Evolutionary conservation across 2,888 invertebrate genomes (phyloP), one percentile per base, ranked within the genome.

Genomic region (Lasioglossum zephyrum): DNA sequence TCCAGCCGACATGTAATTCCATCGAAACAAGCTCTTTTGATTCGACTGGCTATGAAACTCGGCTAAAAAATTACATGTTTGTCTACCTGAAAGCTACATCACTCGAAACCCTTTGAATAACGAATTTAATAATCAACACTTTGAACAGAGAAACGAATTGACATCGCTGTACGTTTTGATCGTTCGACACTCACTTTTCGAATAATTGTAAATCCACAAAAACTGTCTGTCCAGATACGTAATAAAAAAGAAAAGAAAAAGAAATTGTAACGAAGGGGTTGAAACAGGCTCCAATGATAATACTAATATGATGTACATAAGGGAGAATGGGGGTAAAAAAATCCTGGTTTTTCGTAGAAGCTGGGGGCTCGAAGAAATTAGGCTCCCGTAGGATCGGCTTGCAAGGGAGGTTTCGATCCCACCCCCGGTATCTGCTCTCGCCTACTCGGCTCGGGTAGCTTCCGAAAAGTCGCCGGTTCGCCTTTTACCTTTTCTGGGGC

Each of bases 331-430:
- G 49, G 49, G 22, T 22, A 49, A 49, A 53, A 9, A 53, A 9
- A 18, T 16, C 18, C 6, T 31, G 26, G 66, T 66, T 36, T 18
- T 18, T 31, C 16, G 16, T 13, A 36, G 31, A 16, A 66, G 31
- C 36, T 16, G 22, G 26, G 6, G 31, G 31, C 49, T 78, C 77
- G 80, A 84, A 82, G 80, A 88, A 90, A 90, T 90, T 89, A 89
- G 82, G 79, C 79, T 84, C 81, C 74, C 87, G 66, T 39, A 70
- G 85, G 84, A 77, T 84, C 87, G 80, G 78, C 77, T 85, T 85
- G 31, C 76, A 39, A 63, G 74, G 77, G 81, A 82, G 72, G 39
- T 77, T 85, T 83, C 89, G 83, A 85, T 88, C 73, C 39, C 69
- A 73, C 60, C 66, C 69, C 39, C 44, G 47, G 39, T 76, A 69